Base-by-base conservation (phyloP, 2,113 vertebrate genomes). In the Puffinus mauretanicus region DNA sequence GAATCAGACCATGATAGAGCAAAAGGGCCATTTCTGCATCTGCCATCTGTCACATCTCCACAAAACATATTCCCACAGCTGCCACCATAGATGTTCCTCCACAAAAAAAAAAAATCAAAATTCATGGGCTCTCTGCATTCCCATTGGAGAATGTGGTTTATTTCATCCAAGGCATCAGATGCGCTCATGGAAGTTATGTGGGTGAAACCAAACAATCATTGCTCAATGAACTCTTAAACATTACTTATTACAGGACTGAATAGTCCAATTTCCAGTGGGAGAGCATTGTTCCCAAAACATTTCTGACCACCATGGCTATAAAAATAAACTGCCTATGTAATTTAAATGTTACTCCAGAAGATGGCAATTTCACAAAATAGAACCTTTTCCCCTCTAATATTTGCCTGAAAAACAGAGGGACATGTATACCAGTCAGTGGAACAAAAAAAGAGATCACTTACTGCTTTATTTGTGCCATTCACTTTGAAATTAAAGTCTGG, bases 21-120 rank as follows among this genome's bases (percentile, higher is more conserved):
- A 80, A 72, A 93, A 94, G 40, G 54, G 30, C 29, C 78, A 21
- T 42, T 94, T 95, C 46, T 89, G 46, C 58, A 65, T 93, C 73
- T 94, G 54, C 73, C 84, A 84, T 94, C 96, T 94, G 89, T 93
- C 79, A 29, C 22, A 84, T 87, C 61, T 79, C 73, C 40, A 89
- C 44, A 87, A 89, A 90, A 79, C 36, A 49, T 82, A 91, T 79
- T 95, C 84, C 69, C 94, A 84, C 73, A 93, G 77, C 89, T 96
- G 77, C 91, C 73, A 76, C 19, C 9, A 16, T 94, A 69, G 58
- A 82, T 58, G 57, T 58, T 79, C 27, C 36, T 96, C 27, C 62
- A 72, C 34, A 93, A 84, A 85, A 86, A 84, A 77, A 65, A 44
- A 65, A 44, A 49, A 72, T 65, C 47, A 91, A 64, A 76, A 89